Base-by-base conservation (phyloP, 2,888 invertebrate genomes). In the Epiblema foenella region DNA sequence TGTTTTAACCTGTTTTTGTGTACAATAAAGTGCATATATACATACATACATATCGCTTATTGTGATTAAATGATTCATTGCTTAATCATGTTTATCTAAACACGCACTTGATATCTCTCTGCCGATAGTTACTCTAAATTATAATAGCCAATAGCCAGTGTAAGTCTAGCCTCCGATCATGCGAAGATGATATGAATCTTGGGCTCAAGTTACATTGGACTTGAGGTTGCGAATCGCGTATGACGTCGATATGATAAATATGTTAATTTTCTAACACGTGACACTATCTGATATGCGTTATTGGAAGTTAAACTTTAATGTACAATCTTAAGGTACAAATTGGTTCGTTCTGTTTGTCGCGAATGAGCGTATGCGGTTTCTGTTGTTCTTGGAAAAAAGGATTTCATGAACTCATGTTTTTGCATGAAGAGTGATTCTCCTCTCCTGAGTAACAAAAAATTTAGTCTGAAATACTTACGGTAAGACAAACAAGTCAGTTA, bases 211-310 rank as follows among this genome's bases (percentile, higher is more conserved):
- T 17, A 37, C 11, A 37, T n/a, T 57, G 4, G 37, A 17, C 46
- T 46, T 46, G n/a, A 5, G 29, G 17, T 9, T 17, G 11, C n/a
- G 46, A 10, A 51, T 18, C 18, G 51, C 17, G 11, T 18, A 51
- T 63, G 63, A 57, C 51, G 69, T 52, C 17, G 69, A 17, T 17
- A 12, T 64, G 57, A 69, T 64, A 64, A 69, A 69, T 64, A 69
- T 69, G 69, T 15, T 64, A 69, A 69, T 69, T 39, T 58, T 64
- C 29, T 10, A 33, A 46, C 68, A 69, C 69, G 63, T 64, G 69
- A 64, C 63, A 39, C 15, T 64, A 56, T 56, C 9, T 12, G 33
- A 8, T 17, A 15, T 17, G 17, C 15, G 10, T 42, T 10, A 54
- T 11, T 10, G 18, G 17, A 57, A 46, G 1, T 46, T 46, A 17